Evolutionary conservation across 2,113 vertebrate genomes (phyloP), one percentile per base, ranked within the genome.

Genomic region (Pholis gunnellus): DNA sequence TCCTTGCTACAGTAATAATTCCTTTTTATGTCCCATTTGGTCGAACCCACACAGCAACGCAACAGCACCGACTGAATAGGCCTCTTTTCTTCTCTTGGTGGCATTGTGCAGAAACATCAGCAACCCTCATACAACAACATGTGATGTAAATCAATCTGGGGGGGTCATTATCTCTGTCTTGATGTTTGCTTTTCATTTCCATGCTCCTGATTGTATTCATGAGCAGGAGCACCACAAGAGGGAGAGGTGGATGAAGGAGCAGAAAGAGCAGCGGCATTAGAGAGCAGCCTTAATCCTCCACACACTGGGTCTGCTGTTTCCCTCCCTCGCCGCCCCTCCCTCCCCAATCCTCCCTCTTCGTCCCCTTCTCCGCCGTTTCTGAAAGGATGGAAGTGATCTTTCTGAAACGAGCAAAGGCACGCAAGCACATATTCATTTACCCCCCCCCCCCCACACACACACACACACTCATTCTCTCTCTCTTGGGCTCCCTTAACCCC

Each of bases 361-460:
- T 6, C n/a, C 5, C 5, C 14, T 2, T 25, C 14, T 13, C 27
- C 52, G 3, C 9, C 52, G 52, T 25, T n/a, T 34, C 6, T 2
- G 29, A 73, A 72, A 52, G 52, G 34, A 81, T 82, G 79, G 79
- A 70, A 50, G 34, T 36, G 56, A 63, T 86, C 72, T 70, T 83
- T 88, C 66, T 27, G 63, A 75, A 88, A 81, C 79, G 36, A 89
- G 75, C 64, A 54, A 81, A 72, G 71, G 54, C 80, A 71, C 34
- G 29, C 69, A 75, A 63, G 52, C 81, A 18, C 76, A 80, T 78
- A 67, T 77, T 86, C 46, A 22, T 78, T 48, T 34, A 9, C 14
- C 7, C 38, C 13, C 29, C n/a, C 46, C 10, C 40, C 3, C 42
- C 9, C 42, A 44, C 42, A 44, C 44, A 31, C 42, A 15, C 42